These are phyloP conservation scores for Hemibagrus wyckioides DNA, from an alignment of 2,113 vertebrate genomes.

Conservation along the genomic window DNA sequence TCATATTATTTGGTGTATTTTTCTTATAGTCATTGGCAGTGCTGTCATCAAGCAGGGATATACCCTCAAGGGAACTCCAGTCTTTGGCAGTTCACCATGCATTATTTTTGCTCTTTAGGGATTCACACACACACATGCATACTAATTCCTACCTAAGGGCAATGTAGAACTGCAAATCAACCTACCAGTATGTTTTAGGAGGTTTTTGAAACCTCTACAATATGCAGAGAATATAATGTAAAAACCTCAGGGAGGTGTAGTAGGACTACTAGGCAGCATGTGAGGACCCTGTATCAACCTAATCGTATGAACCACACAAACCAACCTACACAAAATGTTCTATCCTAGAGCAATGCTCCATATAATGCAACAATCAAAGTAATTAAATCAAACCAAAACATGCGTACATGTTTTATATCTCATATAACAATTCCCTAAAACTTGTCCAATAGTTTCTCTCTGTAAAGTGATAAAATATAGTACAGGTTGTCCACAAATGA, in stretches of 20 bases:
- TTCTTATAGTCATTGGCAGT: neutral
- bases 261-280: neutral
- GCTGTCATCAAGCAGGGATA: neutral
- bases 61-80: neutral
- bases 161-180: neutral
- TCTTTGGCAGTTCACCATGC: neutral
- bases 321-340: neutral
- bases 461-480: neutral
- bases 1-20: neutral
- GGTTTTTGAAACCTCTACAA: neutral
- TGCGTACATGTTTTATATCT: neutral
- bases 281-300: neutral
- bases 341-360: neutral
- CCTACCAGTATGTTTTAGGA: neutral
- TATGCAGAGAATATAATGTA: neutral
- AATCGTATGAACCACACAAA: too few species aligned
- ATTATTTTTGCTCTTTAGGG: neutral
- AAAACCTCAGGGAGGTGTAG: neutral
- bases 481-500: neutral
- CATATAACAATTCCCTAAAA: neutral
- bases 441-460: neutral
- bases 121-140: neutral
- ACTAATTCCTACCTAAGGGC: neutral
- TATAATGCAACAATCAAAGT: neutral
- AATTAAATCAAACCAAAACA: neutral